Conservation (phyloP, 2,113 vertebrate genomes). For the Delphinapterus leucas region DNA sequence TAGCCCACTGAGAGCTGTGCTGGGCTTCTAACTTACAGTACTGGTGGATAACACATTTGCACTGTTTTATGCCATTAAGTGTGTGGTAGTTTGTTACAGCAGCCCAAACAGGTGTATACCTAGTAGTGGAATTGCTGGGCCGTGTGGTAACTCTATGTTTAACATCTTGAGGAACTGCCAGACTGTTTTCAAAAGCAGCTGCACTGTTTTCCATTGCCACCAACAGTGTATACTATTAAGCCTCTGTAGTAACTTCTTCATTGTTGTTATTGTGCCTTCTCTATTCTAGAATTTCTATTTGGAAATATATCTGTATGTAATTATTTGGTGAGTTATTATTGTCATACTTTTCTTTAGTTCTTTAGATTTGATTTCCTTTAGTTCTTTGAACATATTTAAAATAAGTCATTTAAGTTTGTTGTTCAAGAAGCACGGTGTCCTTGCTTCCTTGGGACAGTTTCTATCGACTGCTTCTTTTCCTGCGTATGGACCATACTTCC, state of each 20-base stretch:
- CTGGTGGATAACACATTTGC: fast-evolving
- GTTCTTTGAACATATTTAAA: background rate
- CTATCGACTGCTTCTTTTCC: background rate
- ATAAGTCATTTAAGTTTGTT: background rate
- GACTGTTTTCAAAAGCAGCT: background rate
- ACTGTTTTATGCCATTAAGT: fast-evolving
- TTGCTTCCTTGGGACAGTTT: background rate
- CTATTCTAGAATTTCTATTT: background rate
- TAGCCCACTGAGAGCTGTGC: background rate
- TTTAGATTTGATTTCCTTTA: background rate
- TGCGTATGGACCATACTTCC: fast-evolving
- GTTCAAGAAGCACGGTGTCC: background rate
- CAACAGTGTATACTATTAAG: background rate
- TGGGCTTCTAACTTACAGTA: background rate
- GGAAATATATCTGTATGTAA: background rate
- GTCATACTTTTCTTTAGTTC: background rate
- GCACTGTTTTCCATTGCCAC: background rate
- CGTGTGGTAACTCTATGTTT: fast-evolving
- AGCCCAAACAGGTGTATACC: too few species aligned
- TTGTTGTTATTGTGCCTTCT: background rate
- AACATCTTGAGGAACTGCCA: background rate
- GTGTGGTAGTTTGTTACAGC: fast-evolving
- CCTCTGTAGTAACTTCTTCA: background rate
- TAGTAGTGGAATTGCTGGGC: too few species aligned
- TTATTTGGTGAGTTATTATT: background rate